Evolutionary conservation across 2,888 invertebrate species (phyloP).

Genomic region (Emmelina monodactyla): DNA sequence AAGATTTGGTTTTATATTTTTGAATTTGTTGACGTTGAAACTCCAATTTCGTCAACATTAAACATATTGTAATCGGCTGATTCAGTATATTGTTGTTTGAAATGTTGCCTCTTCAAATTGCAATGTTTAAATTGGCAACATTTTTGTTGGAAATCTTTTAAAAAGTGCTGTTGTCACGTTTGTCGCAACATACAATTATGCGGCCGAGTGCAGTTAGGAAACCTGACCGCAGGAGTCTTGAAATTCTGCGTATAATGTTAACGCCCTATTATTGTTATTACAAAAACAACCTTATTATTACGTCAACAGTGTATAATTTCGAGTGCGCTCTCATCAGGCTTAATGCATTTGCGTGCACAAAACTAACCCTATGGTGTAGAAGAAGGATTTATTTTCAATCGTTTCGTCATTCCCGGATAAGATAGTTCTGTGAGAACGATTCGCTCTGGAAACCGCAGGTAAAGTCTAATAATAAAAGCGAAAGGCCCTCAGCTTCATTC

Average conservation of each 20-base stretch:
- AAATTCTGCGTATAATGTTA: constrained; percentile 17
- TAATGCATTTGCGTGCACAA: constrained; percentile 8
- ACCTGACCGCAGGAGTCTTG: constrained; percentile 29
- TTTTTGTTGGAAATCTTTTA: constrained; percentile 9
- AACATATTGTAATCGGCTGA: no score
- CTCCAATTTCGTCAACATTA: background rate
- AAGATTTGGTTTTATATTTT: no score
- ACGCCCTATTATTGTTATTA: constrained; percentile 14
- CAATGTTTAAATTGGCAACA: constrained; percentile 2
- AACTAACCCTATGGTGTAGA: constrained; percentile 13
- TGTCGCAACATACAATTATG: constrained; percentile 28
- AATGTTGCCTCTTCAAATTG: no score
- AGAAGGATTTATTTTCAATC: constrained; percentile 17
- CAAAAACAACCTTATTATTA: constrained; percentile 19
- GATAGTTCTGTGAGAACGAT: constrained; percentile 34
- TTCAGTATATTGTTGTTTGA: no score
- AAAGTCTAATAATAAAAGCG: no score
- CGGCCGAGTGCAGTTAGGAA: constrained; percentile 26
- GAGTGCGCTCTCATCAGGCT: no score
- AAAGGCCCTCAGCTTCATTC: no score
- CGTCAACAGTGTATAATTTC: constrained; percentile 19
- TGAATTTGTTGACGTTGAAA: no score
- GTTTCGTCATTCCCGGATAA: constrained; percentile 14
- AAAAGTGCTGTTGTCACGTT: constrained; percentile 14
- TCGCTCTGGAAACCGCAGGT: constrained; percentile 34